Evolutionary conservation across 2,888 invertebrate genomes (phyloP).

Genomic region (Holacanthella duospinosa): DNA sequence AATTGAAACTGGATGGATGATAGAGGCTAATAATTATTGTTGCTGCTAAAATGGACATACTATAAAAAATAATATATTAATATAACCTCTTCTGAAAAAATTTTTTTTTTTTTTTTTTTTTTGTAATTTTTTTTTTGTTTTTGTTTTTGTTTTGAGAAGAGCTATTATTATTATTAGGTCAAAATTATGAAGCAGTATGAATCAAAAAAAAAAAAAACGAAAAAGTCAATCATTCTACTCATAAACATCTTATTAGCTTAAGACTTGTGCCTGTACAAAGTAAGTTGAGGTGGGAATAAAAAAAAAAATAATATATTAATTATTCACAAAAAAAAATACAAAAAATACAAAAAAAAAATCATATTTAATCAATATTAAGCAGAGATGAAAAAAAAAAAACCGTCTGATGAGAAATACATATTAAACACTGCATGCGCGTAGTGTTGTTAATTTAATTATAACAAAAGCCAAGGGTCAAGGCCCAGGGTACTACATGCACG

Average conservation of each 20-base stretch:
- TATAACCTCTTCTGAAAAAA: no score
- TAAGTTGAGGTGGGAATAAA: neutral
- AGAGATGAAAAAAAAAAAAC: neutral
- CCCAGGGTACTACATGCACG: neutral
- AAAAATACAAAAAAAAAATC: neutral
- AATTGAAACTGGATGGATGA: neutral
- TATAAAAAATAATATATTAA: no score
- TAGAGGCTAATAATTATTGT: neutral
- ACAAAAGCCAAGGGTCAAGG: neutral
- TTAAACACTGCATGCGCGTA: no score
- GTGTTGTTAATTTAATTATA: neutral
- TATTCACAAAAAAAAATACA: no score
- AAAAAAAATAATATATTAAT: no score
- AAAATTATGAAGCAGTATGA: neutral
- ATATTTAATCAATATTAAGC: neutral
- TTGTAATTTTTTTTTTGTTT: no score
- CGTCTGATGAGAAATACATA: constrained; percentile 1
- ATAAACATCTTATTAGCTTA: neutral
- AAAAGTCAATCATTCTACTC: constrained; percentile 6
- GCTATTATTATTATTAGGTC: neutral
- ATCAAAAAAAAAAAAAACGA: no score
- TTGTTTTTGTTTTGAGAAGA: neutral
- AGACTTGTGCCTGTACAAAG: constrained; percentile 6
- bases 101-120: no score
- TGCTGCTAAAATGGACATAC: no score